Conservation (phyloP, 2,888 invertebrate genomes). For the Mesoligia furuncula region DNA sequence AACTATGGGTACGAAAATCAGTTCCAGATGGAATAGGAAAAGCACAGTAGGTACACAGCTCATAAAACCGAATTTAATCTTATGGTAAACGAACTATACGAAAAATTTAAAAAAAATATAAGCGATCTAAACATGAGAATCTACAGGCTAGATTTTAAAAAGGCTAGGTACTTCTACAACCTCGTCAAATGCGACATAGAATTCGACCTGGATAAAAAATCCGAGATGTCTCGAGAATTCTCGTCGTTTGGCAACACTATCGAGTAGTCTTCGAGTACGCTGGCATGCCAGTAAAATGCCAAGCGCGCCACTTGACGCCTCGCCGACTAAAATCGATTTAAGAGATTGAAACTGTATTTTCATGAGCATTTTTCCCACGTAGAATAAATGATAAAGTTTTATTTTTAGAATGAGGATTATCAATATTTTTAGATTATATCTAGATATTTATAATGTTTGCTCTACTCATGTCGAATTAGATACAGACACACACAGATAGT, state of each 20-base stretch:
- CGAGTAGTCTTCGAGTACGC: constrained; percentile 18
- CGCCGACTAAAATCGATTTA: constrained; percentile 51
- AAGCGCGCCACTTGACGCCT: constrained; percentile 41
- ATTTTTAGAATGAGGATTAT: constrained; percentile 28
- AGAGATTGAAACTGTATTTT: constrained; percentile 29
- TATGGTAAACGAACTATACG: background rate
- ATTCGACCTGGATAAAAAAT: background rate
- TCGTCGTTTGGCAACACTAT: constrained; percentile 43
- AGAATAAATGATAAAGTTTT: constrained; percentile 9
- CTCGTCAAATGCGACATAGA: background rate
- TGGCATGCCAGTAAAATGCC: constrained; percentile 36
- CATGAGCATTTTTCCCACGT: constrained; percentile 14
- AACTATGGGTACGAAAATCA: background rate
- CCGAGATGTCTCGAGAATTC: constrained; percentile 10
- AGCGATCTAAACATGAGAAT: background rate
- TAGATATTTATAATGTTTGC: background rate
- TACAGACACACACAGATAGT: too few species aligned
- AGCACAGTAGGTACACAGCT: background rate
- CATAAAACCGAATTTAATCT: too few species aligned
- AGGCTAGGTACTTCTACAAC: background rate
- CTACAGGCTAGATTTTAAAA: background rate
- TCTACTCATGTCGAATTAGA: background rate
- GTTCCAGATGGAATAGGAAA: too few species aligned
- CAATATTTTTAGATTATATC: background rate
- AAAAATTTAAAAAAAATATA: background rate